phyloP scores from a whole-genome alignment of 2,113 vertebrate species.

The Phylloscopus trochilus region DNA sequence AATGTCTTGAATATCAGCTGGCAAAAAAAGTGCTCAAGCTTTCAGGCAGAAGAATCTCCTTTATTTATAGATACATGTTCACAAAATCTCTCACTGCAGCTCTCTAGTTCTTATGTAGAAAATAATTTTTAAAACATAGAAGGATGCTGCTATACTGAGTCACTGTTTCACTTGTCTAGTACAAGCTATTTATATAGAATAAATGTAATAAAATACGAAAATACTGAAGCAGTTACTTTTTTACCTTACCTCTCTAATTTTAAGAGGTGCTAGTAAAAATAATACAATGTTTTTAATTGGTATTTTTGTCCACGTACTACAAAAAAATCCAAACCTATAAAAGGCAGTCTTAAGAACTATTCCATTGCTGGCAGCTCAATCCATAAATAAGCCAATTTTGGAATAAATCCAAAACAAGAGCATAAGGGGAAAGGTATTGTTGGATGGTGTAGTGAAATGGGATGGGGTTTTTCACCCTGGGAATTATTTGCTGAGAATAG shows the following conservation, averaged over 20 bases:
- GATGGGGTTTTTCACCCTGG: conserved; percentile 69
- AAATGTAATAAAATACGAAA: not conserved
- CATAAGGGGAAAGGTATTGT: conserved; percentile 72
- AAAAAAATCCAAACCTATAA: conserved; percentile 20
- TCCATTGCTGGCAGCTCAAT: conserved; percentile 60
- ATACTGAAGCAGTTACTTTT: not conserved
- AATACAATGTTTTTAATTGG: conserved; percentile 1
- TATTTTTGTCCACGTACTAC: not conserved
- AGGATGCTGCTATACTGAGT: not conserved
- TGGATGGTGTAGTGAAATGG: conserved; percentile 59
- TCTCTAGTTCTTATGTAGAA: not conserved
- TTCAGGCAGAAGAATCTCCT: not conserved
- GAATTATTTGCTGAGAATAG: conserved; percentile 72
- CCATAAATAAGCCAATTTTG: conserved; percentile 71
- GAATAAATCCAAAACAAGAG: conserved; percentile 67
- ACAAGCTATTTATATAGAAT: not conserved
- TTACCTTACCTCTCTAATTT: not conserved
- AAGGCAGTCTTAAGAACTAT: conserved; percentile 16
- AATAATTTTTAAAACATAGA: not conserved
- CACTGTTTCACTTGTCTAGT: not conserved
- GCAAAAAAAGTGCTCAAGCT: not conserved
- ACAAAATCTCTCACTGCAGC: not conserved
- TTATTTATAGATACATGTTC: not conserved
- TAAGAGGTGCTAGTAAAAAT: not conserved
- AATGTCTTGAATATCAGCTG: not conserved